These are phyloP conservation scores for Calcarius ornatus DNA, from an alignment of 2,113 vertebrate genomes.

Conservation along the genomic window DNA sequence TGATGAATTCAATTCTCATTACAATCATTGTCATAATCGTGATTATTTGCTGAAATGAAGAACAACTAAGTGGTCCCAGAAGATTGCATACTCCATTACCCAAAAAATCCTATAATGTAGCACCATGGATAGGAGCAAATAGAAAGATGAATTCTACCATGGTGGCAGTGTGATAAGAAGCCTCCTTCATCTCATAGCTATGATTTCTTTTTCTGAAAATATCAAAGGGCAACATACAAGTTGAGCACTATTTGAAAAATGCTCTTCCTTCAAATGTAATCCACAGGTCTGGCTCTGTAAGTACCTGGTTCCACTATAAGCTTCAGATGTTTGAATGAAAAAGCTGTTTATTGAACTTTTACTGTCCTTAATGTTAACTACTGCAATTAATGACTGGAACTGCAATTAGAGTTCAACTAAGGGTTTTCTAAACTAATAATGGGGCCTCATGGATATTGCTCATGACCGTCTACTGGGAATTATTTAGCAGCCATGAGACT, in stretches of 20 bases:
- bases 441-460: slow-evolving; percentile 41
- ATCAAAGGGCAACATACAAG: neutral
- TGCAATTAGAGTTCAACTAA: slow-evolving; percentile 25
- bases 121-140: neutral
- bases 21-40: neutral
- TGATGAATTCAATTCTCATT: neutral
- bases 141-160: neutral
- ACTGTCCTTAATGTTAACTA: slow-evolving; percentile 53
- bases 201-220: neutral
- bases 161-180: neutral
- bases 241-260: neutral
- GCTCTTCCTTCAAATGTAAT: neutral
- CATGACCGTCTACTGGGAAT: slow-evolving; percentile 1
- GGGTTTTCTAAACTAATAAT: slow-evolving; percentile 62
- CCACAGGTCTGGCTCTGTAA: neutral
- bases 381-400: slow-evolving; percentile 54
- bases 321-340: neutral
- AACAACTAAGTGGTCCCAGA: neutral
- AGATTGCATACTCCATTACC: neutral
- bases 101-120: neutral
- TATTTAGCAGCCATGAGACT: slow-evolving; percentile 2
- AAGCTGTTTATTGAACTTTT: slow-evolving; percentile 35
- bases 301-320: neutral
- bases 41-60: neutral
- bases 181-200: neutral